Evolutionary conservation across 2,888 invertebrate species (phyloP).

Genomic region (Stramonita haemastoma): DNA sequence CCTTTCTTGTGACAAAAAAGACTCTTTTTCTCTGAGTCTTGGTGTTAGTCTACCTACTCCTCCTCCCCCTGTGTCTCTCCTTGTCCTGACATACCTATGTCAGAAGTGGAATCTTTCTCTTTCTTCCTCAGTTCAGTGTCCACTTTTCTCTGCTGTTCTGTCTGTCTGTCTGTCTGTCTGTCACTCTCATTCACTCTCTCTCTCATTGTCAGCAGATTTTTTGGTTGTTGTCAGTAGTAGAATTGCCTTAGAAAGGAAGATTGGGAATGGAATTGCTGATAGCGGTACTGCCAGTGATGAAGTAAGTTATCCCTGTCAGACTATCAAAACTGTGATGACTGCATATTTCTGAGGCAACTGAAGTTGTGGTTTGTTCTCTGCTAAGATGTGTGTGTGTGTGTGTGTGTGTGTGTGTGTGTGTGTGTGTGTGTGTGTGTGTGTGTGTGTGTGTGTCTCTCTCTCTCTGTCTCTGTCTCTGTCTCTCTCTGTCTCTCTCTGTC

Average conservation of each 20-base stretch:
- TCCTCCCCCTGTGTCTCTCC: not conserved
- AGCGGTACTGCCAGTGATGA: conserved; percentile 20
- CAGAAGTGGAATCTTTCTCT: not conserved
- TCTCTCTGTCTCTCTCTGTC: conserved; percentile 83
- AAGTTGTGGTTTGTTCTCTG: too few relatives aligned
- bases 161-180: conserved; percentile 85
- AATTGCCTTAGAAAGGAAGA: too few relatives aligned
- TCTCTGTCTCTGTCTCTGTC: conserved; percentile 78
- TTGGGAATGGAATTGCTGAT: too few relatives aligned
- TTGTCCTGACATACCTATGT: too few relatives aligned
- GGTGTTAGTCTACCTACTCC: too few relatives aligned
- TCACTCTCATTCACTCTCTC: conserved; percentile 48
- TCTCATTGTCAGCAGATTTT: too few relatives aligned
- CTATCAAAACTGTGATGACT: not conserved
- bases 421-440: conserved; percentile 74
- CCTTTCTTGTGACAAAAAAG: too few relatives aligned
- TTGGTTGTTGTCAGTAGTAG: too few relatives aligned
- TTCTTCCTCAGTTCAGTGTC: conserved; percentile 74
- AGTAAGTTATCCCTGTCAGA: conserved; percentile 14
- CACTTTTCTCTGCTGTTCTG: conserved; percentile 80
- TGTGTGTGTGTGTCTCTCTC: too few relatives aligned
- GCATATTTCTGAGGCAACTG: conserved; percentile 31
- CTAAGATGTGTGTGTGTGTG: too few relatives aligned
- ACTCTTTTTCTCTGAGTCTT: too few relatives aligned
- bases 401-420: too few relatives aligned